Conservation (phyloP, 2,113 vertebrate species). For the Sapayoa aenigma region DNA sequence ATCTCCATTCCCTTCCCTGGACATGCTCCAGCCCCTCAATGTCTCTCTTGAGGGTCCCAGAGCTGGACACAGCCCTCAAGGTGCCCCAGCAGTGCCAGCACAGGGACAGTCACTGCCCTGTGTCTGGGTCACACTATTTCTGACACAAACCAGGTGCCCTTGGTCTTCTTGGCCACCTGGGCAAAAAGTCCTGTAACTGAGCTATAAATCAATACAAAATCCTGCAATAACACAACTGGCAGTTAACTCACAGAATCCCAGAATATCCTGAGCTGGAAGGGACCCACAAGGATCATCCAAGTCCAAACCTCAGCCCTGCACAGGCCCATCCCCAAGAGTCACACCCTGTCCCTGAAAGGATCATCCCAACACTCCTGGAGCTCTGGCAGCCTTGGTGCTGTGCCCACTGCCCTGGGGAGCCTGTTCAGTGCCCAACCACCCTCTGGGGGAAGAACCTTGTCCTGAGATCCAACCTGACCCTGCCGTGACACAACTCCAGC, state of each 20-base stretch:
- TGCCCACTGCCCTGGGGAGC: background rate
- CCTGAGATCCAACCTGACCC: background rate
- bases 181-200: rapidly evolving
- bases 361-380: no score
- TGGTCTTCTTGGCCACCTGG: background rate
- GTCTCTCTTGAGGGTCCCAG: background rate
- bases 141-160: background rate
- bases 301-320: no score
- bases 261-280: no score
- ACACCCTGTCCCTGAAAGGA: no score
- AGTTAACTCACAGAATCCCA: no score
- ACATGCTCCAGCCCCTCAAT: background rate
- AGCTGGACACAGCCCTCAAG: background rate
- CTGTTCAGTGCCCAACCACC: background rate
- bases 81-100: background rate
- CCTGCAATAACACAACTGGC: rapidly evolving
- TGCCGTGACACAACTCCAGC: no score
- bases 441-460: background rate
- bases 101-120: background rate
- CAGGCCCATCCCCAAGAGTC: no score
- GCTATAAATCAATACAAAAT: rapidly evolving
- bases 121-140: background rate
- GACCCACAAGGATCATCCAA: no score
- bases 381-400: background rate
- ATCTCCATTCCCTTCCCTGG: background rate